phyloP scores from a whole-genome alignment of 2,797 vertebrate genomes.

The Harpagifer antarcticus region DNA sequence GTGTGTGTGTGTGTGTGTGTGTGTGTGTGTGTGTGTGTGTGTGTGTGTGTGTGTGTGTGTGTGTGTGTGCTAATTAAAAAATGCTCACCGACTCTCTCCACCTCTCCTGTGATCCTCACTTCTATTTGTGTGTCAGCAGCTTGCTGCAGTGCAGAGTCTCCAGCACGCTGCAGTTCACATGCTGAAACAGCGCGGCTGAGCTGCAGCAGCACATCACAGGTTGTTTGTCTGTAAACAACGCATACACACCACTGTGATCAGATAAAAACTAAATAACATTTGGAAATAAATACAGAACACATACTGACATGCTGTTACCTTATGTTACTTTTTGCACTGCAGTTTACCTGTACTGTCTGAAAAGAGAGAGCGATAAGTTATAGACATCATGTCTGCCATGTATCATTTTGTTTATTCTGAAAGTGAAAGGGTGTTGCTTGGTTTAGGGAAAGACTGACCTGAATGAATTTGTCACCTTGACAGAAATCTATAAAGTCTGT shows the following conservation, averaged over 20 bases:
- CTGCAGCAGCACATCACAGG: slow-evolving; percentile 70
- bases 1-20: not conserved
- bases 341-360: slow-evolving; percentile 62
- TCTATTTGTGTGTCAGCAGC: not conserved
- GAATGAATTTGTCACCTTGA: slow-evolving; percentile 21
- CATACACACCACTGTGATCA: not conserved
- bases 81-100: slow-evolving; percentile 78
- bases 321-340: slow-evolving; percentile 1
- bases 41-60: too few relatives aligned
- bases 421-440: not conserved
- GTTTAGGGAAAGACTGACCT: slow-evolving; percentile 56
- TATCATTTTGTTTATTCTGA: not conserved
- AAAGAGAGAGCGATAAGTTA: not conserved
- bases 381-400: not conserved
- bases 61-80: not conserved
- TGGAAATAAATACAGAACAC: not conserved
- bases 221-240: slow-evolving; percentile 52
- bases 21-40: too few relatives aligned
- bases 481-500: slow-evolving; percentile 35
- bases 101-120: slow-evolving; percentile 39
- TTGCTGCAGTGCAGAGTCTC: slow-evolving; percentile 49
- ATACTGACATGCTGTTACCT: slow-evolving; percentile 25
- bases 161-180: slow-evolving; percentile 50
- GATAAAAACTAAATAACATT: not conserved
- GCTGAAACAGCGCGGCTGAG: slow-evolving; percentile 43